A percentile compares a stretch with the other conserved stretches of the same genome.
These are phyloP conservation scores for Butorides virescens DNA, from an alignment of 2,113 vertebrate species.

Conservation along the genomic window DNA sequence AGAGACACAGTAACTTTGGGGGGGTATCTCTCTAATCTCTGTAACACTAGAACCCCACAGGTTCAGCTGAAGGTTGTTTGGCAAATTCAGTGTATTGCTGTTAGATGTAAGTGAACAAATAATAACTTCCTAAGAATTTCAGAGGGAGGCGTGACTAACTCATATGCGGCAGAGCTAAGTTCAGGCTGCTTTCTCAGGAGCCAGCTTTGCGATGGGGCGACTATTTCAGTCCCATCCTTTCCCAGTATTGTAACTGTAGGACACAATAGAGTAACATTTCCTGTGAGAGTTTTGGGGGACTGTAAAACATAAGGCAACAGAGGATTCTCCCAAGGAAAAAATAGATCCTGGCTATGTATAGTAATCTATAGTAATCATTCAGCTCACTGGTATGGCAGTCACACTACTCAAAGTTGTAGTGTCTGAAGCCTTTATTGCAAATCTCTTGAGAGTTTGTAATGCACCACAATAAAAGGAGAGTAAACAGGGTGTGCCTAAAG, in stretches of 20 bases:
- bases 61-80: neutral
- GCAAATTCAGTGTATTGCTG: neutral
- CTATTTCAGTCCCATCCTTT: conserved; percentile 62
- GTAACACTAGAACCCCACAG: neutral
- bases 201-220: conserved; percentile 24
- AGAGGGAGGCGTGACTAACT: neutral
- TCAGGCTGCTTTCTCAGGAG: neutral
- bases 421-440: neutral
- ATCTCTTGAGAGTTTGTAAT: neutral
- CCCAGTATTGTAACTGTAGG: conserved; percentile 71
- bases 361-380: neutral
- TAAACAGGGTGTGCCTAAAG: neutral
- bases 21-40: neutral
- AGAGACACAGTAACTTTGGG: neutral
- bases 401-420: neutral
- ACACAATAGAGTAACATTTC: conserved; percentile 71
- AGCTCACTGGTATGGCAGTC: neutral
- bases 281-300: conserved; percentile 29
- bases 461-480: neutral
- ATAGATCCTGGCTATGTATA: conserved; percentile 13
- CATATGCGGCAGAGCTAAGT: neutral
- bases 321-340: conserved; percentile 59
- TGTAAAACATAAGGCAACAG: neutral
- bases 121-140: neutral
- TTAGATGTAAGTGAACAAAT: neutral